Percentiles rank a stretch among this genome's conserved stretches.
phyloP scores from a whole-genome alignment of 2,113 vertebrate species.

The Rhegmatorhina hoffmannsi region DNA sequence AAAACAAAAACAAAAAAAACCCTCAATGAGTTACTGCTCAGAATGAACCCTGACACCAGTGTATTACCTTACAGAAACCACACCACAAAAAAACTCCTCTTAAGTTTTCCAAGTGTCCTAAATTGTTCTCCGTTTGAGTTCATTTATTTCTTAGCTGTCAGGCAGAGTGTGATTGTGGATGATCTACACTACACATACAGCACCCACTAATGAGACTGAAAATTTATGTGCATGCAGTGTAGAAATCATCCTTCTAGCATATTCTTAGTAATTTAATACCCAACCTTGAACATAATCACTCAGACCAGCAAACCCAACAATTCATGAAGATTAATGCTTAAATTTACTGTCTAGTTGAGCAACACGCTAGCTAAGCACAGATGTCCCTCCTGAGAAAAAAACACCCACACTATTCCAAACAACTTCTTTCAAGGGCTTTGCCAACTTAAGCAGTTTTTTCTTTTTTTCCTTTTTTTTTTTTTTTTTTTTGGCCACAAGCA shows the following conservation, averaged over 20 bases:
- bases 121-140: background rate
- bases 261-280: background rate
- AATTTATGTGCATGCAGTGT: background rate
- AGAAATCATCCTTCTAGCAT: background rate
- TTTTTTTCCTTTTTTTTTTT: background rate
- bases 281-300: background rate
- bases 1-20: background rate
- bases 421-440: background rate
- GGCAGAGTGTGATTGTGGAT: background rate
- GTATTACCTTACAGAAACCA: background rate
- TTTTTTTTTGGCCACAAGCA: background rate
- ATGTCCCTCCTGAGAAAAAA: background rate
- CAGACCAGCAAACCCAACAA: background rate
- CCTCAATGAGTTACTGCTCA: background rate
- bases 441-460: background rate
- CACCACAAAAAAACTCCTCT: background rate
- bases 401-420: conserved; percentile 17
- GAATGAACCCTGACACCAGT: background rate
- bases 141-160: background rate
- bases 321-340: background rate
- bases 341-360: background rate
- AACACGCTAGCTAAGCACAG: conserved; percentile 3
- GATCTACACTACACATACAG: background rate
- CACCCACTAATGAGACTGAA: background rate
- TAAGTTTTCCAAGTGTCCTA: background rate